Evolutionary conservation across 2,797 vertebrate genomes (phyloP), one percentile per base, ranked within the genome.

Genomic region (Epinephelus awoara): DNA sequence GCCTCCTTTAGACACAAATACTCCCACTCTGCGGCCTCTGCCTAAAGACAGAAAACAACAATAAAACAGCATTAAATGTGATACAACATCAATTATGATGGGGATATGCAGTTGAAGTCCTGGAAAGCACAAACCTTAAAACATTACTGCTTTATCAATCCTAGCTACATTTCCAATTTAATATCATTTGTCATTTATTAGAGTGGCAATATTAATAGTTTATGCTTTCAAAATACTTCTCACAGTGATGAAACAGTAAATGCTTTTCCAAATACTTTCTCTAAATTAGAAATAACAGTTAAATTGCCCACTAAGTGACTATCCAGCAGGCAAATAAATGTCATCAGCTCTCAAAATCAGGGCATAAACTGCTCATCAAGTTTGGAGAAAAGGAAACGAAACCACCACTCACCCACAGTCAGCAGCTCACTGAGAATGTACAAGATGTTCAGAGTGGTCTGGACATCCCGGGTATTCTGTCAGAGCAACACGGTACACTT

Each of bases 1-100:
- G 73, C 98, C 98, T 91, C 98, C 98, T 94, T 97, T 99, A 71
- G 96, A 94, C 42, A 99, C 96, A 84, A 99, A 96, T 63, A 96
- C 91, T 10, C 92, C 95, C 2, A 97, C 95, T 93, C 97, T 96
- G 80, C 96, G 95, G 74, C 97, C 96, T 17, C 97, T 95, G 84
- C 97, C 98, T 99, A 83, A 8, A 23, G 19, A 86, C 7, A 79
- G 29, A 67, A 74, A 69, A 72, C 42, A 67, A 69, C 14, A 59
- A 51, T 10, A 49, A 62, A 70, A 79, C 49, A 89, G 86, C 14
- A 56, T 65, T 58, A 66, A 15, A 52, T 67, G 27, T 59, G 15
- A 50, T 47, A n/a, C 67, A 79, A 69, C n/a, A 11, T 5, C 17
- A 64, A 38, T 68, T 17, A 44, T 17, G 21, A 61, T 46, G 34